Evolutionary conservation across 2,797 vertebrate species (phyloP), one percentile per base, ranked within the genome.

Genomic region (Xiphophorus birchmanni): DNA sequence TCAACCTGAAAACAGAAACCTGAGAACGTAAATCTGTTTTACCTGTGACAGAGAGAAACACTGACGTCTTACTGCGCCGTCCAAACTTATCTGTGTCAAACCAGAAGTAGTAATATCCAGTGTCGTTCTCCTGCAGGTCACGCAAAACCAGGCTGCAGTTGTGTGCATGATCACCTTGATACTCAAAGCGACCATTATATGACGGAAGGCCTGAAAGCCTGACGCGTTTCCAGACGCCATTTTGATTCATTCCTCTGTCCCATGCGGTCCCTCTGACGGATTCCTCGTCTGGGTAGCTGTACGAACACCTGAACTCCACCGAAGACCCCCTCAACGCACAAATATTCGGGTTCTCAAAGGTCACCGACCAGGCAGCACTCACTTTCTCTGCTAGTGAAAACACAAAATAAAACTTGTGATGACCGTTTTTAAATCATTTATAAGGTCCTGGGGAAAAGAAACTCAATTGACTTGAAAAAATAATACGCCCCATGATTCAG

Each of bases 1-100:
- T 13, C 5, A 44, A 35, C 11, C 12, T 56, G 2, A 45, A 63
- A 32, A n/a, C 11, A 21, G 7, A 75, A 0, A 6, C 0, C 23
- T 60, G 21, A 26, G 11, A 42, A 29, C 9, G 6, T 15, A 9
- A 10, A 40, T 32, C 71, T 0, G 3, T 11, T 67, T 80, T 84
- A 92, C 91, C 91, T 85, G 82, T 84, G 73, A 91, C 60, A 45
- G 63, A 42, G 48, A 92, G 85, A 79, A 47, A 9, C 17, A 90
- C 65, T 0, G 86, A 87, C 0, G 0, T 0, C 78, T 18, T 86
- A 63, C 83, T 91, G 0, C 4, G 56, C 54, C 76, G 2, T 50
- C 83, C 75, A 32, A 2, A 78, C 0, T 0, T 35, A 1, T 79
- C 1, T 0, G 82, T 90, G 9, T 89, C 82, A 69, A 90, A 90